These are phyloP conservation scores for Amphimallon solstitiale DNA, from an alignment of 2,888 invertebrate species.

Conservation along the genomic window DNA sequence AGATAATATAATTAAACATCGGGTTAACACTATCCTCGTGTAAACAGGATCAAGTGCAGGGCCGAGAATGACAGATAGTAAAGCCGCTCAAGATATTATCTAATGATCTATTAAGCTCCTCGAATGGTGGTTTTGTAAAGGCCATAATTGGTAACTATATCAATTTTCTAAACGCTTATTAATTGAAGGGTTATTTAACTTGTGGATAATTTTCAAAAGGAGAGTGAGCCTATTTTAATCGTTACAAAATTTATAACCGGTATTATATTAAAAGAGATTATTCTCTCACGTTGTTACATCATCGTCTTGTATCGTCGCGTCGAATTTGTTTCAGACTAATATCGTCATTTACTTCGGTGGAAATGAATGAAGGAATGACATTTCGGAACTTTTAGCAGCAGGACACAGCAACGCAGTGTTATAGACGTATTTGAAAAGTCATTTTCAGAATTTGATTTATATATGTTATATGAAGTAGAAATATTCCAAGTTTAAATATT, in stretches of 20 bases:
- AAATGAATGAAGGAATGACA: neutral
- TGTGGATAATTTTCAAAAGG: neutral
- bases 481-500: slow-evolving; percentile 21
- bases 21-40: slow-evolving; percentile 36
- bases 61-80: slow-evolving; percentile 44
- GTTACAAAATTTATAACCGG: neutral
- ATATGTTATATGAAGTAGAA: neutral
- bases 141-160: slow-evolving; percentile 16
- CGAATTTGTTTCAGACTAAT: neutral
- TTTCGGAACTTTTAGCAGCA: neutral
- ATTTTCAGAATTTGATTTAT: slow-evolving; percentile 19
- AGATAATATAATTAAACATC: slow-evolving; percentile 40
- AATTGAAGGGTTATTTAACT: slow-evolving; percentile 28
- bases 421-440: slow-evolving; percentile 1
- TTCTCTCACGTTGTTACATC: neutral
- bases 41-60: slow-evolving; percentile 34
- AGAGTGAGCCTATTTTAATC: neutral
- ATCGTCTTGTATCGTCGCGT: neutral
- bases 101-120: slow-evolving; percentile 43
- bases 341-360: neutral
- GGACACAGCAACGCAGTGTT: neutral
- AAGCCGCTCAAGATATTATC: slow-evolving; percentile 47
- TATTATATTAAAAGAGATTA: too few relatives aligned
- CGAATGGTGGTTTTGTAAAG: slow-evolving; percentile 18
- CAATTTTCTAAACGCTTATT: slow-evolving; percentile 27